These are phyloP conservation scores for Salvelinus sp. DNA, from an alignment of 2,113 vertebrate genomes.

Conservation along the genomic window DNA sequence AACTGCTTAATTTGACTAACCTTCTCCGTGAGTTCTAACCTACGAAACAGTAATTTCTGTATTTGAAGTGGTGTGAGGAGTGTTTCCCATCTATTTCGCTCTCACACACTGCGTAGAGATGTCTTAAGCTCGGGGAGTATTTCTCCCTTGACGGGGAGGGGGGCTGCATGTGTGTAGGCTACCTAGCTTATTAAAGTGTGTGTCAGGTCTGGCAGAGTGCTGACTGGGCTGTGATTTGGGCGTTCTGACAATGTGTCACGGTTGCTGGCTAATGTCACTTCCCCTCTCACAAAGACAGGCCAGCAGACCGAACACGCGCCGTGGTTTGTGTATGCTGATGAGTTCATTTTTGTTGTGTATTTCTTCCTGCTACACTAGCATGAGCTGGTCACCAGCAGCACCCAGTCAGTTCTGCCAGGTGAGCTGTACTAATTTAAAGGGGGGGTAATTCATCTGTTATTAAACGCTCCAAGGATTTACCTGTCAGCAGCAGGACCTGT, in stretches of 20 bases:
- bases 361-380: conserved; percentile 24
- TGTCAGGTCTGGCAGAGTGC: neutral
- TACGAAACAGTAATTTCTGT: too few relatives aligned
- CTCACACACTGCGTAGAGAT: too few relatives aligned
- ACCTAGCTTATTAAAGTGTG: too few relatives aligned
- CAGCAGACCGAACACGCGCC: neutral
- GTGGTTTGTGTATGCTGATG: neutral
- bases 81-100: too few relatives aligned
- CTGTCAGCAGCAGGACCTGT: conserved; percentile 13
- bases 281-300: neutral
- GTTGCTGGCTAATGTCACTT: neutral
- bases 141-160: too few relatives aligned
- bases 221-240: neutral
- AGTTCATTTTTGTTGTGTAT: too few relatives aligned
- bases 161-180: too few relatives aligned
- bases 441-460: conserved; percentile 47
- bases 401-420: conserved; percentile 31
- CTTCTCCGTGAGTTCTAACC: too few relatives aligned
- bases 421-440: conserved; percentile 46
- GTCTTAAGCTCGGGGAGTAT: too few relatives aligned
- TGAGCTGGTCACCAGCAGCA: conserved; percentile 36
- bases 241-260: neutral
- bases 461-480: conserved; percentile 31
- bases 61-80: too few relatives aligned
- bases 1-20: too few relatives aligned